Percentiles rank a stretch among this genome's conserved stretches.
These are phyloP conservation scores for Lycodopsis pacificus DNA, from an alignment of 2,797 vertebrate species.

Conservation along the genomic window DNA sequence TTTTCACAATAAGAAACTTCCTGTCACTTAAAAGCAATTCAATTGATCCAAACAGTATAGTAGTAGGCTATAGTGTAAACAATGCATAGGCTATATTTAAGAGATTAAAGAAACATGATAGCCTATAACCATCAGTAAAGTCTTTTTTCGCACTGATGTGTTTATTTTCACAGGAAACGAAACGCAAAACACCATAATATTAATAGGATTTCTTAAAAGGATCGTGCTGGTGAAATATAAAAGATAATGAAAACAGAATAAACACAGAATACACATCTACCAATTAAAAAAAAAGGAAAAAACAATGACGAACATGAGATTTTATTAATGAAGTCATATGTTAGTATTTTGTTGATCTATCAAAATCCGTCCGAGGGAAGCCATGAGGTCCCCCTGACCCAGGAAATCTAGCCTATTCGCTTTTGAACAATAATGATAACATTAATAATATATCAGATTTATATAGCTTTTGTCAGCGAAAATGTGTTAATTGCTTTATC, in stretches of 20 bases:
- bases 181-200: background rate
- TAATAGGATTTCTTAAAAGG: background rate
- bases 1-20: constrained; percentile 65
- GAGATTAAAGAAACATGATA: background rate
- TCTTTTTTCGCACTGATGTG: background rate
- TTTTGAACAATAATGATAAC: background rate
- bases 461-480: no score
- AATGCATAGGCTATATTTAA: background rate
- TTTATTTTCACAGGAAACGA: background rate
- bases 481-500: no score
- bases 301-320: background rate
- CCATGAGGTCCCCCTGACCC: no score
- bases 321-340: background rate
- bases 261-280: background rate
- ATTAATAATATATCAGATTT: no score
- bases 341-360: background rate
- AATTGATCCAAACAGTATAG: background rate
- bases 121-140: background rate
- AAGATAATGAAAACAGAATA: background rate
- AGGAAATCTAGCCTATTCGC: background rate
- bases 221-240: background rate
- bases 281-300: background rate
- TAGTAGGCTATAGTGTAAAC: background rate
- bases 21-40: background rate
- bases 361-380: background rate